Base-by-base conservation (phyloP, 2,888 invertebrate genomes). In the Xanthorhoe designata region DNA sequence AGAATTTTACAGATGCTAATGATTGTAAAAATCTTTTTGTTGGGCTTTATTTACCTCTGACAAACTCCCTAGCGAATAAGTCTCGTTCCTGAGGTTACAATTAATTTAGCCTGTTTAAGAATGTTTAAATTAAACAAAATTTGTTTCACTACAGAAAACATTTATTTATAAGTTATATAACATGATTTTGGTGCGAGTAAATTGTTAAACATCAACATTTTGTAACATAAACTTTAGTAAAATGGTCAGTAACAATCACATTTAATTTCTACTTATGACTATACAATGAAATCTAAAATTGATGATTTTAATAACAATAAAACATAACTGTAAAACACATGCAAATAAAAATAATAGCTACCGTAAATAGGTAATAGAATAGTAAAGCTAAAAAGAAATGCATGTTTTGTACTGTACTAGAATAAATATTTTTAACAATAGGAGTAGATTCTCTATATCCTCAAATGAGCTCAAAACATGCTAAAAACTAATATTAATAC, bases 151-250 rank as follows among this genome's bases (percentile, higher is more conserved):
- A 64, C 47, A 56, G 42, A 75, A 73, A 72, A 73, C 75, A 53
- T 78, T 80, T 81, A 79, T 78, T 80, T 18, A 60, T 60, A 62
- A 62, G 32, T 76, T 71, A 42, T 13, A 78, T 72, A 75, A 76
- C 63, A 75, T 73, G 74, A 73, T 77, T 85, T 83, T 83, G 81
- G 86, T 84, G 85, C 76, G 61, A 77, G 71, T 80, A 81, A 73
- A 80, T 78, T 83, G 80, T 79, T 75, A 73, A 82, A 82, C 78
- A 77, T 80, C 66, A 74, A 69, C 69, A 69, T 66, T 42, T 52
- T 47, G 35, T 63, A 59, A 59, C 56, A 60, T 56, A 52, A 60
- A 61, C 42, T 65, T 57, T 55, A 54, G 49, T 55, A 54, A 58
- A 24, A 18, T 15, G 66, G 68, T 72, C 42, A 73, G 62, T 74